Evolutionary conservation across 2,888 invertebrate genomes (phyloP).

Genomic region (Rhagonycha fulva): DNA sequence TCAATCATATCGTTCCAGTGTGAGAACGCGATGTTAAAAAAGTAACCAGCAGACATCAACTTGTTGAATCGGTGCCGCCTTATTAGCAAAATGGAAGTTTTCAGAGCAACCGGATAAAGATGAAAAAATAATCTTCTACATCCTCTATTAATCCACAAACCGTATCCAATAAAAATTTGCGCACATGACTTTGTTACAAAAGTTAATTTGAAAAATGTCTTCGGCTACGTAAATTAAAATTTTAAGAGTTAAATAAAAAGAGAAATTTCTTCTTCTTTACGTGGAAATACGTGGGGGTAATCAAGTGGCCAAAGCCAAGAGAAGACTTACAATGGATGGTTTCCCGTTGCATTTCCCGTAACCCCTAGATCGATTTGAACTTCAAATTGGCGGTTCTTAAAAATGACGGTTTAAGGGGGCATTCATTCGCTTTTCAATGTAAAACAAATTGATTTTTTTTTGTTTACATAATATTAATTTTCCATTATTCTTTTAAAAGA

Average conservation of each 20-base stretch:
- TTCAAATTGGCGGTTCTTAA: too few relatives aligned
- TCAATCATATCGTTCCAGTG: not conserved
- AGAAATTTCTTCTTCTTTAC: too few relatives aligned
- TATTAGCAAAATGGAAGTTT: conserved; percentile 4
- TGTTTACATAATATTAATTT: too few relatives aligned
- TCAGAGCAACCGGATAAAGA: not conserved
- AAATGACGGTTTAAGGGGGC: too few relatives aligned
- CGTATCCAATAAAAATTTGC: conserved; percentile 3
- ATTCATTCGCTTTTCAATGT: too few relatives aligned
- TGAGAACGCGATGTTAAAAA: not conserved
- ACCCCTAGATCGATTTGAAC: too few relatives aligned
- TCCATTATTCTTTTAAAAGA: too few relatives aligned
- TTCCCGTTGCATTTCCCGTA: too few relatives aligned
- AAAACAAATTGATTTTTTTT: too few relatives aligned
- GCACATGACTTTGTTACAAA: not conserved
- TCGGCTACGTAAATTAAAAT: too few relatives aligned
- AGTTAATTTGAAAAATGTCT: too few relatives aligned
- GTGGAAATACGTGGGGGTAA: not conserved
- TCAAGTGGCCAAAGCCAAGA: not conserved
- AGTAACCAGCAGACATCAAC: conserved; percentile 1
- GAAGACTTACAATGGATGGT: not conserved
- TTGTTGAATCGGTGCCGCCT: conserved; percentile 3
- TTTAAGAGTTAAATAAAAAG: too few relatives aligned
- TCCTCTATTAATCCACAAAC: conserved; percentile 18
- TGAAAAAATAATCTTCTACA: conserved; percentile 7